Base-by-base conservation (phyloP, 2,113 vertebrate species). In the Xiphophorus couchianus region DNA sequence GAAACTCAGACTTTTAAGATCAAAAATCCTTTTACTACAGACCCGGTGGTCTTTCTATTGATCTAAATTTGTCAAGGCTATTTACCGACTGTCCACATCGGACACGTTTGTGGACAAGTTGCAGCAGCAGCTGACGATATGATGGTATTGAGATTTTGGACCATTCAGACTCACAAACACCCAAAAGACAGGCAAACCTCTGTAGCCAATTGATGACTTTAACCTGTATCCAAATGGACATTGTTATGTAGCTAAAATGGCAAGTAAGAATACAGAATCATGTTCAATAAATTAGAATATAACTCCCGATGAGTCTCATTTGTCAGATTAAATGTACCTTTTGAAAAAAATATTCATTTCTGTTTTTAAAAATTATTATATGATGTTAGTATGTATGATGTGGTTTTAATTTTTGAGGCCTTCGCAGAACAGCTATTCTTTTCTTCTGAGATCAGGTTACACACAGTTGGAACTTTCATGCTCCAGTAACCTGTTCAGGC, bases 21-120 rank as follows among this genome's bases (percentile, higher is more conserved):
- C 9, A 31, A 61, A 10, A 25, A 22, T 69, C 19, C 30, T 74
- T 74, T 74, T 14, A 69, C 25, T 58, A 7, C 66, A 78, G 5
- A 14, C 12, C 12, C 5, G 17, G 14, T 39, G 72, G 30, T 60
- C n/a, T 37, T 44, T 15, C 14, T 15, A 3, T 44, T 68, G 15
- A 68, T 48, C 31, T 27, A 25, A 30, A n/a, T 58, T 66, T 19
- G 44, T 66, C 6, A 61, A 69, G 25, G 62, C 27, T 27, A n/a
- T 35, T 54, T 7, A 8, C 15, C 62, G 17, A 27, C 25, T 60
- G 15, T 6, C 19, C 33, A 75, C 35, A 35, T 9, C 5, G 4
- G 14, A n/a, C 0, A 37, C 15, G 15, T 60, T 62, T 13, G 28
- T 63, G 4, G 63, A 77, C 10, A 0, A 69, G 35, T 13, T 62